These are phyloP conservation scores for Crocuta crocuta DNA, from an alignment of 2,113 vertebrate genomes.

Conservation along the genomic window DNA sequence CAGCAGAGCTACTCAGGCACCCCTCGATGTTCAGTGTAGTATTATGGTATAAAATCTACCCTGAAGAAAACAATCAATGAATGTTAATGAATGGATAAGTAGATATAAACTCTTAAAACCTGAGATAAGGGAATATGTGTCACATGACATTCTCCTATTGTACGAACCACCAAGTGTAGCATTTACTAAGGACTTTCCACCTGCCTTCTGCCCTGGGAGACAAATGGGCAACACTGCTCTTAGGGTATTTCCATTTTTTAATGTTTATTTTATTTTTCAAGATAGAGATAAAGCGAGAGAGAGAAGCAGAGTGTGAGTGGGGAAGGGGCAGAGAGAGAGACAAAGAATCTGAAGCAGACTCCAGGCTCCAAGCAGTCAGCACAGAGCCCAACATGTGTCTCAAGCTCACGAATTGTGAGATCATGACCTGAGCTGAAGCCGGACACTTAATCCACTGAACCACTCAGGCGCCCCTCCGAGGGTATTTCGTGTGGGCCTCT, in stretches of 20 bases:
- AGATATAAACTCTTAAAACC: background rate
- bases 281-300: too few relatives aligned
- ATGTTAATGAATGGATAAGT: background rate
- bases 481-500: background rate
- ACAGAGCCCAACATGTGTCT: too few relatives aligned
- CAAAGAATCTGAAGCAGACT: too few relatives aligned
- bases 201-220: background rate
- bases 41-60: background rate
- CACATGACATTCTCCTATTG: background rate
- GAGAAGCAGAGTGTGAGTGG: too few relatives aligned
- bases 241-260: background rate
- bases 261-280: too few relatives aligned
- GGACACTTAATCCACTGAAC: too few relatives aligned
- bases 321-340: too few relatives aligned
- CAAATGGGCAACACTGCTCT: background rate
- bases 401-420: too few relatives aligned
- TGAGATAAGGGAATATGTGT: background rate
- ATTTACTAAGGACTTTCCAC: background rate
- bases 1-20: rapidly evolving
- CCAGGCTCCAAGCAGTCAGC: too few relatives aligned
- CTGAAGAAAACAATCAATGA: background rate
- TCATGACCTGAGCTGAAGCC: too few relatives aligned
- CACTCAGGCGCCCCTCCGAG: background rate
- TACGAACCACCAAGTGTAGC: background rate
- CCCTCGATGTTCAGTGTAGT: background rate